Conservation (phyloP, 2,888 invertebrate species). For the Brachycybe producta region DNA sequence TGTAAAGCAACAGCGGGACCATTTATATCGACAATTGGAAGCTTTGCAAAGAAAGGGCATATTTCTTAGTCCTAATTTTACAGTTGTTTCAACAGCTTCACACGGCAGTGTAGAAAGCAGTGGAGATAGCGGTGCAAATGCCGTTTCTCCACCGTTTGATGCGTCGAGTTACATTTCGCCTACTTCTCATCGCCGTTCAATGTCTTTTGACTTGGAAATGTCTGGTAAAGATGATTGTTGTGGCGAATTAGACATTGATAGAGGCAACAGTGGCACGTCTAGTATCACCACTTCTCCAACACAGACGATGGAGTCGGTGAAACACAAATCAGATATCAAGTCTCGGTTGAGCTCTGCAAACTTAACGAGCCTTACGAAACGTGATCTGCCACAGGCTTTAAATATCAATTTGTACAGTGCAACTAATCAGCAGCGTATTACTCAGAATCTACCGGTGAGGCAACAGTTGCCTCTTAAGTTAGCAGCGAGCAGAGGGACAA, state of each 20-base stretch:
- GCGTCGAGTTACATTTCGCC: constrained; percentile 5
- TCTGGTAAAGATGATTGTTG: constrained; percentile 26
- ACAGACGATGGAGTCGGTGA: constrained; percentile 4
- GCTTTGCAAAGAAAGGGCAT: constrained; percentile 62
- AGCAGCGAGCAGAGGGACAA: constrained; percentile 35
- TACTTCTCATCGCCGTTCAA: constrained; percentile 19
- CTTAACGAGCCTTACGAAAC: constrained; percentile 10
- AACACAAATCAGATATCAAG: constrained; percentile 10
- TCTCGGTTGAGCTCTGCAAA: constrained; percentile 9
- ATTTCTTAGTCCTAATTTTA: constrained; percentile 47
- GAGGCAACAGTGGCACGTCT: constrained; percentile 19
- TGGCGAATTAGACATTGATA: not conserved
- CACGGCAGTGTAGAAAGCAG: constrained; percentile 25
- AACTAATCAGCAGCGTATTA: constrained; percentile 61
- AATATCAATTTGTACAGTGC: constrained; percentile 63
- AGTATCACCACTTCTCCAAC: constrained; percentile 11
- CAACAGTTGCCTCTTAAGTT: constrained; percentile 83
- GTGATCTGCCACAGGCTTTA: constrained; percentile 38
- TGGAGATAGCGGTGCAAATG: constrained; percentile 22
- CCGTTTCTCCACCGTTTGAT: constrained; percentile 6
- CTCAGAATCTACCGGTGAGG: constrained; percentile 46
- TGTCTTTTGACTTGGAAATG: constrained; percentile 21
- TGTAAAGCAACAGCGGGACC: constrained; percentile 78
- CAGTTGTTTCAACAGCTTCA: constrained; percentile 34
- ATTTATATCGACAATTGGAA: constrained; percentile 75